These are phyloP conservation scores for Ophioninae sp. DNA, from an alignment of 2,888 invertebrate species.

Conservation along the genomic window DNA sequence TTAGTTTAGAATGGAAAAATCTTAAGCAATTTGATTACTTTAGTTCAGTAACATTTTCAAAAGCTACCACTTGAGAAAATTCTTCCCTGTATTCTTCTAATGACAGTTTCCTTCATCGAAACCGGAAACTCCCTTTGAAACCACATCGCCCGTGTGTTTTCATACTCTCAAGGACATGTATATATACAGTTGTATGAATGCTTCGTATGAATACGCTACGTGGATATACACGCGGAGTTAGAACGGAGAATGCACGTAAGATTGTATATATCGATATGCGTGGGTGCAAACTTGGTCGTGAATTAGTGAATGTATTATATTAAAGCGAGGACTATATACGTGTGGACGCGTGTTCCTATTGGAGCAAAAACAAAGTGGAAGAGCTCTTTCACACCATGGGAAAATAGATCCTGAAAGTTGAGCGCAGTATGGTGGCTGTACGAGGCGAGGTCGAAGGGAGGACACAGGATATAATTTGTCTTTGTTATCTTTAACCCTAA, in stretches of 20 bases:
- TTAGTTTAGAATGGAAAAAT: too few relatives aligned
- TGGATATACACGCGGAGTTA: background rate
- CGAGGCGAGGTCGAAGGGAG: conserved; percentile 10
- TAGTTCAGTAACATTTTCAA: too few relatives aligned
- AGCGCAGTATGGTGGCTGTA: conserved; percentile 4
- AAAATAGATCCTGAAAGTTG: conserved; percentile 45
- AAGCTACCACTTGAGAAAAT: too few relatives aligned
- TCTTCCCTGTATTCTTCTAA: too few relatives aligned
- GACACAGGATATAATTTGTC: conserved; percentile 59
- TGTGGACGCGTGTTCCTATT: background rate
- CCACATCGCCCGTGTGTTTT: too few relatives aligned
- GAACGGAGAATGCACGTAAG: conserved; percentile 7
- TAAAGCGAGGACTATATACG: conserved; percentile 34
- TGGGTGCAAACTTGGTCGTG: conserved; percentile 32
- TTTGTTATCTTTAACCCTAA: conserved; percentile 65
- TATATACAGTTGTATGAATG: too few relatives aligned
- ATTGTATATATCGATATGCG: conserved; percentile 42
- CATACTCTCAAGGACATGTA: too few relatives aligned
- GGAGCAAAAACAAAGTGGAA: conserved; percentile 24
- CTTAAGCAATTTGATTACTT: too few relatives aligned
- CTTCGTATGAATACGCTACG: background rate
- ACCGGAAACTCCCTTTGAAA: too few relatives aligned
- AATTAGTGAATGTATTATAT: conserved; percentile 50
- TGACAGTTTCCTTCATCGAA: too few relatives aligned
- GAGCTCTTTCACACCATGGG: conserved; percentile 29